A percentile compares a stretch with the other conserved stretches of the same genome.
phyloP scores from a whole-genome alignment of 2,797 vertebrate species.

The Prunella strophiata region DNA sequence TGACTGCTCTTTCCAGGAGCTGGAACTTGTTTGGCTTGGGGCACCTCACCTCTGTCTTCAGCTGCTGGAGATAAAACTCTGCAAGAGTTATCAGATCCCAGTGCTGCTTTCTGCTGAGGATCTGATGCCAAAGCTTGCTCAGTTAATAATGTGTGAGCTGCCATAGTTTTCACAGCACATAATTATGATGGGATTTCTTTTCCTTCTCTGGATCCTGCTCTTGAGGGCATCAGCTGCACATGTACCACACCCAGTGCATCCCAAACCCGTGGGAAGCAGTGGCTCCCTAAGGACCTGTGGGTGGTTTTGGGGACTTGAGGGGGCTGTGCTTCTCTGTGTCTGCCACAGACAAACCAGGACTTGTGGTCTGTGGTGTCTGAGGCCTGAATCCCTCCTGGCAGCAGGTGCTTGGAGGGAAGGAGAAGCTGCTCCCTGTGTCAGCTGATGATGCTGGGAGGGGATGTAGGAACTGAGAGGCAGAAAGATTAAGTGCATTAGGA shows the following conservation, averaged over 20 bases:
- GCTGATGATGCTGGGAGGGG: fast-evolving
- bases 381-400: background rate
- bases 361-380: background rate
- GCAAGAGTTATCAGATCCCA: background rate
- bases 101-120: background rate
- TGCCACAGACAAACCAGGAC: background rate
- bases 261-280: background rate
- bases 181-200: background rate
- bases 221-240: background rate
- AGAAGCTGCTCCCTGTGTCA: background rate
- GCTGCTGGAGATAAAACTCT: background rate
- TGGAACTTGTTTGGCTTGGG: background rate
- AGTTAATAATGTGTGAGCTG: background rate
- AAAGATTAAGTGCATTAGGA: background rate
- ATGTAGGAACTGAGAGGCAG: background rate
- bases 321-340: background rate
- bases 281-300: fast-evolving
- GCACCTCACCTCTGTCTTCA: background rate
- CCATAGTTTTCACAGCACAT: background rate
- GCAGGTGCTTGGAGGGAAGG: background rate
- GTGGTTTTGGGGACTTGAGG: background rate
- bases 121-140: background rate
- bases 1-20: background rate
- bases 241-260: background rate
- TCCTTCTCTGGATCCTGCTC: background rate